Conservation (phyloP, 2,113 vertebrate species). For the Oryzias melastigma region DNA sequence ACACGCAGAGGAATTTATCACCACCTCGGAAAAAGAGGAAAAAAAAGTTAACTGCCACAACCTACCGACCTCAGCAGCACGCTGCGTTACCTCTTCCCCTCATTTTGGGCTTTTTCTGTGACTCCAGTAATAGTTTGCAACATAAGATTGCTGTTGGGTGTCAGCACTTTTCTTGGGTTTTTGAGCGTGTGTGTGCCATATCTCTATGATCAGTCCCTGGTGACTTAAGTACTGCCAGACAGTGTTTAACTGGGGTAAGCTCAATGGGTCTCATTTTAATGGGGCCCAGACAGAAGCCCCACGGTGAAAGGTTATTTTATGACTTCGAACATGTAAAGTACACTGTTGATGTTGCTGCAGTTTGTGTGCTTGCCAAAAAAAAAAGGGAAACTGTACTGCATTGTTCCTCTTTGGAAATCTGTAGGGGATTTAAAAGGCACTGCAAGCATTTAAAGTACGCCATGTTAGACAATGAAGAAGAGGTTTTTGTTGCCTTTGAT, state of each 20-base stretch:
- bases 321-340: slow-evolving; percentile 59
- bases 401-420: slow-evolving; percentile 31
- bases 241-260: slow-evolving; percentile 75
- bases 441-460: slow-evolving; percentile 32
- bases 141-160: slow-evolving; percentile 61
- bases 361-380: slow-evolving; percentile 35
- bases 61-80: slow-evolving; percentile 25
- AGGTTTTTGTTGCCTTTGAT: slow-evolving; percentile 33
- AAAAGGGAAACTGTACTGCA: slow-evolving; percentile 18
- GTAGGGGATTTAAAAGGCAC: slow-evolving; percentile 26
- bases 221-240: slow-evolving; percentile 66
- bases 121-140: slow-evolving; percentile 62
- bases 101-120: slow-evolving; percentile 52
- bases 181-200: slow-evolving; percentile 58
- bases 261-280: slow-evolving; percentile 77
- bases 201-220: slow-evolving; percentile 69
- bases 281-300: slow-evolving; percentile 71
- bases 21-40: neutral
- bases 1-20: slow-evolving; percentile 41
- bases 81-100: slow-evolving; percentile 57
- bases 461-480: slow-evolving; percentile 6
- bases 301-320: slow-evolving; percentile 66
- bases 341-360: slow-evolving; percentile 48
- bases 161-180: slow-evolving; percentile 67
- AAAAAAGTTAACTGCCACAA: slow-evolving; percentile 9